A percentile compares a stretch with the other conserved stretches of the same genome.
Conservation (phyloP, 2,797 vertebrate genomes). For the Antennarius maculatus region DNA sequence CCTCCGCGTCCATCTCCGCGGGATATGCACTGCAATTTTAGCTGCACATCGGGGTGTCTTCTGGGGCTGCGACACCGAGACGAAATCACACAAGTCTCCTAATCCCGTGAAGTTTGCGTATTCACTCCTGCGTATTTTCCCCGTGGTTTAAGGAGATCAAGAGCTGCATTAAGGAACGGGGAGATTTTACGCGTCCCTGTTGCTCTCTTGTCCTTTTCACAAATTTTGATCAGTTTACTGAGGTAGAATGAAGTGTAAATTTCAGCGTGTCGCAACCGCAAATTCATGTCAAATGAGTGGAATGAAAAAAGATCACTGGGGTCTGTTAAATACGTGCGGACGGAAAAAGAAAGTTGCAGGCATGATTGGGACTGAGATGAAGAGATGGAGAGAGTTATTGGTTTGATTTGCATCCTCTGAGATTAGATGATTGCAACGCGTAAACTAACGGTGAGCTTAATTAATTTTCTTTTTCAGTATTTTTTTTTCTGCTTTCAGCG, state of each 20-base stretch:
- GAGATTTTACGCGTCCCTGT: background rate
- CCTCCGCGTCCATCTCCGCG: slow-evolving; percentile 63
- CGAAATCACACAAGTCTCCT: slow-evolving; percentile 37
- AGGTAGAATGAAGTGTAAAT: slow-evolving; percentile 24
- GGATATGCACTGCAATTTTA: slow-evolving; percentile 67
- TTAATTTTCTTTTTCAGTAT: background rate
- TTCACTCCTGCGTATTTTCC: slow-evolving; percentile 38
- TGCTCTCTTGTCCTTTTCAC: slow-evolving; percentile 9
- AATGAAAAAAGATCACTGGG: background rate
- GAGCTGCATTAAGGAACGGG: background rate
- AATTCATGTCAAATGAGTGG: background rate
- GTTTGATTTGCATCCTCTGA: slow-evolving; percentile 10
- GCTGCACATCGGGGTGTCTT: slow-evolving; percentile 67
- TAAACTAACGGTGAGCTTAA: background rate
- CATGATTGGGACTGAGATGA: slow-evolving; percentile 30
- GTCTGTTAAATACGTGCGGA: slow-evolving; percentile 5
- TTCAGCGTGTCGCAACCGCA: slow-evolving; percentile 19
- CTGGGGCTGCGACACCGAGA: slow-evolving; percentile 50
- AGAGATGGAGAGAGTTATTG: slow-evolving; percentile 11
- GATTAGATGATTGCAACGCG: slow-evolving; percentile 7
- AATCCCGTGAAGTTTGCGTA: slow-evolving; percentile 64
- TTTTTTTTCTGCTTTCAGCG: background rate
- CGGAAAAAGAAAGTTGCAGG: slow-evolving; percentile 48
- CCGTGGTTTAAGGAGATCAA: background rate
- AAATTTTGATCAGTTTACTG: slow-evolving; percentile 4